These are phyloP conservation scores for Malurus splendens DNA, from an alignment of 2,797 vertebrate genomes.

Conservation along the genomic window DNA sequence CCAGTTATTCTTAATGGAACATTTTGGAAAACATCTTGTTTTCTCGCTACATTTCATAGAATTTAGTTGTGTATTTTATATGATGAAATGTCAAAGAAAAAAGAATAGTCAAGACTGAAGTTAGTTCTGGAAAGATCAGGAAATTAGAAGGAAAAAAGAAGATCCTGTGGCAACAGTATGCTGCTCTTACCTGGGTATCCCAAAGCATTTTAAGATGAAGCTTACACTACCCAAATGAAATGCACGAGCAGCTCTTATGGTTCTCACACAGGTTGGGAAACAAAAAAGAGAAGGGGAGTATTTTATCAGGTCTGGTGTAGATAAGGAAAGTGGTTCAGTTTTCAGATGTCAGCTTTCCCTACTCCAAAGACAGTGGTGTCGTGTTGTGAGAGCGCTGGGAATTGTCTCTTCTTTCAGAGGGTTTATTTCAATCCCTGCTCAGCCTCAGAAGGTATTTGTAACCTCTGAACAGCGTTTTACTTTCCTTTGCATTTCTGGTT, in stretches of 20 bases:
- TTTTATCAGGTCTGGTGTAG: background rate
- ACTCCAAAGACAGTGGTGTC: background rate
- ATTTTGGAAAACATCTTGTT: background rate
- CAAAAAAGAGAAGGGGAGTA: background rate
- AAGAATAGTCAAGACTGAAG: background rate
- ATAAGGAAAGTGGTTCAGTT: background rate
- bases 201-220: background rate
- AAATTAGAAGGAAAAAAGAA: background rate
- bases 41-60: background rate
- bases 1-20: background rate
- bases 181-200: background rate
- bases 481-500: background rate
- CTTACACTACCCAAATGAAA: accelerated
- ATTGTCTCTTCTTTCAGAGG: background rate
- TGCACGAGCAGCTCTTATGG: background rate
- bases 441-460: background rate
- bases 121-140: background rate
- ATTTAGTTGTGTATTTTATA: background rate
- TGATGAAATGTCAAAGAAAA: background rate
- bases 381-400: background rate
- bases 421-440: background rate
- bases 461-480: background rate
- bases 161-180: background rate
- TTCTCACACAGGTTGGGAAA: background rate
- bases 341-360: background rate